Conservation (phyloP, 2,797 vertebrate species). For the Coreius guichenoti region DNA sequence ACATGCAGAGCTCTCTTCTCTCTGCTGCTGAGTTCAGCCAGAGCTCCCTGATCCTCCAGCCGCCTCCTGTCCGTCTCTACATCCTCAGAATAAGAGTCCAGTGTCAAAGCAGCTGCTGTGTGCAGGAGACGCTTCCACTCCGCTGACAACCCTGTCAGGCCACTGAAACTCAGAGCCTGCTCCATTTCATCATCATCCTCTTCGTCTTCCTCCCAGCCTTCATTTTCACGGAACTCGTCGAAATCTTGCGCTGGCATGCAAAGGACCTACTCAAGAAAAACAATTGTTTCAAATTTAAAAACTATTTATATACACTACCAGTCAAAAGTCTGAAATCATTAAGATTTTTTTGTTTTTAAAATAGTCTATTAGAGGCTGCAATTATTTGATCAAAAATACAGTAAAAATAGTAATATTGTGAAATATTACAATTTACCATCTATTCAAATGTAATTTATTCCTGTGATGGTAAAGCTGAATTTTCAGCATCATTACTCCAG, state of each 20-base stretch:
- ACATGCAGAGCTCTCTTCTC: constrained; percentile 88
- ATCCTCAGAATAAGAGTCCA: constrained; percentile 75
- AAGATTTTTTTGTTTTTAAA: neutral
- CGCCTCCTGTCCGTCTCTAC: constrained; percentile 75
- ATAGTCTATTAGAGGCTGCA: neutral
- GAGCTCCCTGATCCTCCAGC: constrained; percentile 70
- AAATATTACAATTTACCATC: neutral
- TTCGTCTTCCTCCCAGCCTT: constrained; percentile 82
- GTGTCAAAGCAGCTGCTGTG: constrained; percentile 75
- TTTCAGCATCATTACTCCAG: too few relatives aligned
- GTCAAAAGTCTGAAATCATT: neutral
- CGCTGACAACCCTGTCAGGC: constrained; percentile 75
- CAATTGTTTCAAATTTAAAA: too few relatives aligned
- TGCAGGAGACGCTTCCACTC: constrained; percentile 83
- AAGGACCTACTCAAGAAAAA: constrained; percentile 80
- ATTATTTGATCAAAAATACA: too few relatives aligned
- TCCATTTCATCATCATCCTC: constrained; percentile 73
- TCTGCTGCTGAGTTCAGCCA: constrained; percentile 74
- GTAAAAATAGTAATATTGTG: too few relatives aligned
- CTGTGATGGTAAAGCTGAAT: too few relatives aligned
- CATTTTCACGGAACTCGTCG: constrained; percentile 82
- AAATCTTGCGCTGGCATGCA: constrained; percentile 88
- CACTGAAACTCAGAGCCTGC: constrained; percentile 74
- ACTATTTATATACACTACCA: neutral
- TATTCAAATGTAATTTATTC: neutral